Evolutionary conservation across 2,888 invertebrate genomes (phyloP).

Genomic region (Galeopsomyia nigrocyanea): DNA sequence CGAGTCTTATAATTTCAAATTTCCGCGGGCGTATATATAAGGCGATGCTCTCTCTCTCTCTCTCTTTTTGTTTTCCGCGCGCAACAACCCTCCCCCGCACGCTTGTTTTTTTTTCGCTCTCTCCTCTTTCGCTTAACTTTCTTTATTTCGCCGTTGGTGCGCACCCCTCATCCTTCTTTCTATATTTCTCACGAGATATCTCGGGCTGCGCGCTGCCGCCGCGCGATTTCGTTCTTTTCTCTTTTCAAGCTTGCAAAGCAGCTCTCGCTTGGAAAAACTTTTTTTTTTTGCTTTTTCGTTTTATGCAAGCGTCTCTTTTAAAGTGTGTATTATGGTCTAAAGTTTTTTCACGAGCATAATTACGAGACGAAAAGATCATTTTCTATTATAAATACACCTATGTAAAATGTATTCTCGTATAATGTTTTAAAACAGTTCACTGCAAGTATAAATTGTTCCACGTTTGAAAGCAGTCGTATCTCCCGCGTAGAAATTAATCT

Average conservation of each 20-base stretch:
- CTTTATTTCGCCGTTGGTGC: conserved; percentile 34
- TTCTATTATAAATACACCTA: no score
- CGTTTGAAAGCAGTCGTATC: no score
- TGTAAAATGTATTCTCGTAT: no score
- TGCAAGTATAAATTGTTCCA: no score
- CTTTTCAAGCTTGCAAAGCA: conserved; percentile 49
- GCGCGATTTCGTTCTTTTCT: conserved; percentile 38
- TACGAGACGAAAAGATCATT: no score
- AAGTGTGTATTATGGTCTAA: not conserved
- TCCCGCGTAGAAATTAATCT: no score
- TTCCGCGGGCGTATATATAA: conserved; percentile 53
- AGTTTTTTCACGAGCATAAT: not conserved
- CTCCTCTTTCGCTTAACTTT: conserved; percentile 20
- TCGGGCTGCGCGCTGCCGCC: no score
- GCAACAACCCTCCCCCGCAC: conserved; percentile 2
- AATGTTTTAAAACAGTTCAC: no score
- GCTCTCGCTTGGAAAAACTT: conserved; percentile 52
- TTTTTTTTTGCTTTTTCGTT: conserved; percentile 1
- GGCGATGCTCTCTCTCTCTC: conserved; percentile 48
- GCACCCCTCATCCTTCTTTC: conserved; percentile 18
- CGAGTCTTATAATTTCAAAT: conserved; percentile 61
- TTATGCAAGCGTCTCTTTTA: conserved; percentile 8
- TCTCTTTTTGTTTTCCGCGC: conserved; percentile 34
- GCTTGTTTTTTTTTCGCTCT: conserved; percentile 6
- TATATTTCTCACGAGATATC: conserved; percentile 30